Base-by-base conservation (phyloP, 2,888 invertebrate genomes). In the Azorinus chamasolen region DNA sequence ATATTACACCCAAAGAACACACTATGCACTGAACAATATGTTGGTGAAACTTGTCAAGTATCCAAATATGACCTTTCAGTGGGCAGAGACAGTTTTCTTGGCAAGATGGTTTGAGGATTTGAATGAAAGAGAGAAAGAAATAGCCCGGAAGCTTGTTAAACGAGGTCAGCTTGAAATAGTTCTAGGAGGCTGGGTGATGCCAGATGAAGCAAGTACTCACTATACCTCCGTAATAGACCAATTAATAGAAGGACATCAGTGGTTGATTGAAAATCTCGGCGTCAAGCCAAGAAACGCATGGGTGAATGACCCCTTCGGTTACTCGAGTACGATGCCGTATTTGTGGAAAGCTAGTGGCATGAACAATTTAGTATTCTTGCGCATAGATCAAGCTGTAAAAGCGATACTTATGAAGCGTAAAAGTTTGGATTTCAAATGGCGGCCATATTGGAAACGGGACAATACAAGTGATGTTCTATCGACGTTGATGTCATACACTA, bases 401-500 rank as follows among this genome's bases (percentile, higher is more conserved):
- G 70, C 83, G 8, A 68, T 86, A 22, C 95, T 99, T 79, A 97
- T 97, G 0, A 95, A 96, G 85, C 95, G 96, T 83, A 97, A 97
- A 90, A 87, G 89, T 83, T 96, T 98, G 14, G 97, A 98, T 89
- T 99, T 99, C 91, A 93, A 95, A 68, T 99, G 98, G 98, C 94
- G 96, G 1, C 97, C 69, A 51, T 95, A 95, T 48, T 99, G 93
- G 89, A 93, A 93, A 78, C n/a, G 37, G 0, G 75, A 82, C 12
- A 88, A 87, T 10, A 58, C 94, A 14, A 86, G 88, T 1, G 95
- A 95, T 84, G 94, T 98, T 73, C 93, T 98, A 6, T 97, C 97
- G 18, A 98, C 98, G 93, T 97, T 99, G 90, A 96, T 97, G 93
- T 99, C 99, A 0, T 98, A 97, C 91, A 98, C 98, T 91, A 97